Evolutionary conservation across 2,113 vertebrate species (phyloP).

Genomic region (Aptenodytes forsteri): DNA sequence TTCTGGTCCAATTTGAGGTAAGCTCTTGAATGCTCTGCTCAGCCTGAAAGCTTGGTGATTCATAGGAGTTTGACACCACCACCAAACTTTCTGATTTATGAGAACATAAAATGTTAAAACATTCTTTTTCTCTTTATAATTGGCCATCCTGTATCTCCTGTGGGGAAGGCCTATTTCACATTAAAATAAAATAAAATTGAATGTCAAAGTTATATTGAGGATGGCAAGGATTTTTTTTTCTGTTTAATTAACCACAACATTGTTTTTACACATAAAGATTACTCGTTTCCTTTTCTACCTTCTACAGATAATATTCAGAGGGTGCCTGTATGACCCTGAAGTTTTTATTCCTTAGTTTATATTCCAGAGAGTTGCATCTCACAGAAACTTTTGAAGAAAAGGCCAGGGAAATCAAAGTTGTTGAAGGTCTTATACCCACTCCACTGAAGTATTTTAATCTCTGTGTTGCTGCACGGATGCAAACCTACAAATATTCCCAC

Average conservation of each 20-base stretch:
- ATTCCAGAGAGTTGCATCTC: background rate
- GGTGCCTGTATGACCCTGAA: background rate
- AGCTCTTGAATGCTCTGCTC: background rate
- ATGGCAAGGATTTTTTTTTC: background rate
- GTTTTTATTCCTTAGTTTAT: background rate
- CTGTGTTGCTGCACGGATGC: background rate
- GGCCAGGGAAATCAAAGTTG: background rate
- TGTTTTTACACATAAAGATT: background rate
- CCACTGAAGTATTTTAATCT: background rate
- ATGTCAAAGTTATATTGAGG: background rate
- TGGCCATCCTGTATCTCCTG: background rate
- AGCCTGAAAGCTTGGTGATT: background rate
- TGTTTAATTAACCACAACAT: conserved; percentile 10
- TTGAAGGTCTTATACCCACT: background rate
- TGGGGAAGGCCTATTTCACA: background rate
- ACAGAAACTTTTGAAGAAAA: background rate
- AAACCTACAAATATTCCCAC: background rate
- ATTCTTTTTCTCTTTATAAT: background rate
- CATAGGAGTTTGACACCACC: background rate
- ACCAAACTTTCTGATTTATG: conserved; percentile 23
- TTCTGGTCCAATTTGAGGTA: background rate
- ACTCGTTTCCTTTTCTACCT: background rate
- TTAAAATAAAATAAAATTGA: conserved; percentile 5
- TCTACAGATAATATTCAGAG: background rate
- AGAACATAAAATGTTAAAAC: background rate